A percentile compares a stretch with the other conserved stretches of the same genome.
Conservation (phyloP, 2,888 invertebrate genomes). For the Aphodius granarius region DNA sequence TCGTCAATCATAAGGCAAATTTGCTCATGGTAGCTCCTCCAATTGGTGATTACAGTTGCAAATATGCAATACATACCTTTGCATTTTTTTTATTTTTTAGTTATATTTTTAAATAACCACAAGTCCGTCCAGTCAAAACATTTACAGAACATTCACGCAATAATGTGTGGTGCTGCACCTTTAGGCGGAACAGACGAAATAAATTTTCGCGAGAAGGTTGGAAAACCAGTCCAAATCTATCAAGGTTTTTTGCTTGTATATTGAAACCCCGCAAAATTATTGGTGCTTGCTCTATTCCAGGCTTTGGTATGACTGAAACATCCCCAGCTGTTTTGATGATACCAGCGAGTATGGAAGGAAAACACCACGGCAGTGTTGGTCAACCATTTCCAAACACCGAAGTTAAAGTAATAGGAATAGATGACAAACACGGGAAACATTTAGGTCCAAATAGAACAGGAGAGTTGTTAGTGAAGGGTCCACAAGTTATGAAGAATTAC, state of each 20-base stretch:
- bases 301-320: slow-evolving; percentile 75
- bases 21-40: slow-evolving; percentile 78
- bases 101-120: slow-evolving; percentile 69
- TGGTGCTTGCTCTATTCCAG: slow-evolving; percentile 59
- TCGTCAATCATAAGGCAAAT: slow-evolving; percentile 66
- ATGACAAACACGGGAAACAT: slow-evolving; percentile 41
- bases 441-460: slow-evolving; percentile 60
- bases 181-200: slow-evolving; percentile 61
- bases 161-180: slow-evolving; percentile 73
- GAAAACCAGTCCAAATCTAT: slow-evolving; percentile 37
- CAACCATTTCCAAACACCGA: slow-evolving; percentile 63
- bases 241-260: slow-evolving; percentile 48
- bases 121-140: slow-evolving; percentile 61
- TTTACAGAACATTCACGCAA: slow-evolving; percentile 57
- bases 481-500: slow-evolving; percentile 83
- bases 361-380: slow-evolving; percentile 56
- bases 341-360: slow-evolving; percentile 21
- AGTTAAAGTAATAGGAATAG: slow-evolving; percentile 62
- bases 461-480: slow-evolving; percentile 74
- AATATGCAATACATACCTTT: neutral
- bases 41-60: slow-evolving; percentile 58
- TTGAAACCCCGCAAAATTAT: slow-evolving; percentile 32
- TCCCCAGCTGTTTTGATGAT: slow-evolving; percentile 51
- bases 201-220: slow-evolving; percentile 57
- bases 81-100: slow-evolving; percentile 54